Conservation (phyloP, 2,113 vertebrate genomes). For the Strix uralensis region DNA sequence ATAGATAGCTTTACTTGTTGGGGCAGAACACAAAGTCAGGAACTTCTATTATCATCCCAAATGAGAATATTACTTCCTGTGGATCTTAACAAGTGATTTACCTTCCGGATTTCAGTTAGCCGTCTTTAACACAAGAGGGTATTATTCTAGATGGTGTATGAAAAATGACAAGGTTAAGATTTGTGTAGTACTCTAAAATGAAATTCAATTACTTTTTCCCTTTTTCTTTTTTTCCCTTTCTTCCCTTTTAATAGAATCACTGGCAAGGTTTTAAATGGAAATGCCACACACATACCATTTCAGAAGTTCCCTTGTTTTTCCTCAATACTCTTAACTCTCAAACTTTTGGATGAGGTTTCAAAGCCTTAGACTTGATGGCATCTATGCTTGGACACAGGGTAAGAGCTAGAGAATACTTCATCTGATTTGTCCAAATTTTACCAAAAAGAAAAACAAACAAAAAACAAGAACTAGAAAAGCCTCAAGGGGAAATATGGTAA, state of each 20-base stretch:
- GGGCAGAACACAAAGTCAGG: neutral
- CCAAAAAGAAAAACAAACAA: neutral
- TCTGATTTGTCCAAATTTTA: neutral
- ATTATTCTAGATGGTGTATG: neutral
- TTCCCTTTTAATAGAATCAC: neutral
- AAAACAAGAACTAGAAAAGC: neutral
- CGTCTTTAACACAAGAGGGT: neutral
- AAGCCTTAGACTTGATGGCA: neutral
- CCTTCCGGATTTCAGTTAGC: neutral
- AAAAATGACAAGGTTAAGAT: neutral
- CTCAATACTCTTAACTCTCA: neutral
- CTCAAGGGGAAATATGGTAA: neutral
- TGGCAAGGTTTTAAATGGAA: neutral
- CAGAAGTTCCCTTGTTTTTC: neutral
- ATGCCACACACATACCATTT: neutral
- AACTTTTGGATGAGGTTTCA: neutral
- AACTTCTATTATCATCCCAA: neutral
- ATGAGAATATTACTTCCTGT: neutral
- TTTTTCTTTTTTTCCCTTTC: neutral
- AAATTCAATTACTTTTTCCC: neutral
- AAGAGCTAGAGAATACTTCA: neutral
- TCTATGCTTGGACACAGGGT: neutral
- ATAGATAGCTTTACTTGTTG: neutral
- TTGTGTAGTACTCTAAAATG: neutral
- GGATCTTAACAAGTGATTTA: neutral